phyloP scores from a whole-genome alignment of 2,797 vertebrate genomes.

The Perodicticus potto region DNA sequence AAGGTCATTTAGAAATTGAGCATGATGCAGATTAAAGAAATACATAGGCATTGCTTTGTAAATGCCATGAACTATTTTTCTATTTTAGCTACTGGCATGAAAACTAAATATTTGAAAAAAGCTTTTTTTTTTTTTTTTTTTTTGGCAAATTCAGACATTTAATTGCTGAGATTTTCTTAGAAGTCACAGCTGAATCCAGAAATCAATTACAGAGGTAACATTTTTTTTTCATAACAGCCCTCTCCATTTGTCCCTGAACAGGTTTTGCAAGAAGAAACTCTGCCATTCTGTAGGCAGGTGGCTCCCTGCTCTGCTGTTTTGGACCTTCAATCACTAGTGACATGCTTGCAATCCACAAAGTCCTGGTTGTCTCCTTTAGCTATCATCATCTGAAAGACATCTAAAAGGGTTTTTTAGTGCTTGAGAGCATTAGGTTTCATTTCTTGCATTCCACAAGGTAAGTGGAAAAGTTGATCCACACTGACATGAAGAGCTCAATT shows the following conservation, averaged over 20 bases:
- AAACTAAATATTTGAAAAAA: constrained; percentile 18
- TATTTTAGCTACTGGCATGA: constrained; percentile 59
- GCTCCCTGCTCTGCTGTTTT: constrained; percentile 72
- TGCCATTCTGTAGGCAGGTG: constrained; percentile 69
- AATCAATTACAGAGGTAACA: constrained; percentile 49
- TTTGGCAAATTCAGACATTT: constrained; percentile 35
- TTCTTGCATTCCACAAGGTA: constrained; percentile 76
- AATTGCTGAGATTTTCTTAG: constrained; percentile 60
- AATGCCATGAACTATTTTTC: constrained; percentile 52
- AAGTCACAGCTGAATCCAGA: constrained; percentile 63
- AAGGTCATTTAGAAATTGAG: not conserved
- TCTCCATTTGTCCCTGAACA: constrained; percentile 66
- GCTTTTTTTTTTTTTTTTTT: not conserved
- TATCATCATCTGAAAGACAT: constrained; percentile 81
- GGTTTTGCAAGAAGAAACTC: constrained; percentile 69
- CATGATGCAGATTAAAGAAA: constrained; percentile 22
- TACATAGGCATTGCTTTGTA: not conserved
- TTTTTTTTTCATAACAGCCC: not conserved
- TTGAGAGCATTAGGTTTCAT: constrained; percentile 77
- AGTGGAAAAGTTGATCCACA: constrained; percentile 61
- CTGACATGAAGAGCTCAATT: constrained; percentile 66
- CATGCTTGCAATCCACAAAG: constrained; percentile 74
- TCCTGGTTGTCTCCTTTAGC: constrained; percentile 79
- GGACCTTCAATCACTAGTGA: constrained; percentile 77
- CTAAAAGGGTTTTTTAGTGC: constrained; percentile 67